Percentiles rank a stretch among this genome's conserved stretches.
Conservation (phyloP, 2,113 vertebrate genomes). For the Cairina moschata region DNA sequence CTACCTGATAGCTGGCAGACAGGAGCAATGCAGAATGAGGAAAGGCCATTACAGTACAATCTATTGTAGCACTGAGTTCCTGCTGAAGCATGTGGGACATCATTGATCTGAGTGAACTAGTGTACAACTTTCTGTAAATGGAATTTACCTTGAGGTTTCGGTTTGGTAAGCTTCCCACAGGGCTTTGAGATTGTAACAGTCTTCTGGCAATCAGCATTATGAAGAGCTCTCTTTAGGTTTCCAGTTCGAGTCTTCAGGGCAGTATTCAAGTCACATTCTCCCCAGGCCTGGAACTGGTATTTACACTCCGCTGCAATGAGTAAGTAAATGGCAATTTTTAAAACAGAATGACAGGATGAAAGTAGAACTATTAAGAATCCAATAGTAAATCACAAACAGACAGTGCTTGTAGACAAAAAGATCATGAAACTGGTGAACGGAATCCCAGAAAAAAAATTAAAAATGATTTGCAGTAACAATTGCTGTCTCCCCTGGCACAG, state of each 20-base stretch:
- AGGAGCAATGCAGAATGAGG: not conserved
- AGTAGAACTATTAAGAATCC: not conserved
- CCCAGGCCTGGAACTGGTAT: slow-evolving; percentile 96
- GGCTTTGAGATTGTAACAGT: slow-evolving; percentile 94
- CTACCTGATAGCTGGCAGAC: not conserved
- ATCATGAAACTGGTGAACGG: not conserved
- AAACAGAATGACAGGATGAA: not conserved
- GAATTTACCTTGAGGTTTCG: slow-evolving; percentile 90
- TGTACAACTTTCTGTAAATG: not conserved
- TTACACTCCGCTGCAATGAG: slow-evolving; percentile 89
- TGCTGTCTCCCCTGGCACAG: accelerated
- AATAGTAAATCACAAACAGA: not conserved
- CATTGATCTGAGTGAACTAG: not conserved
- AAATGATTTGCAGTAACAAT: not conserved
- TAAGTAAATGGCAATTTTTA: not conserved
- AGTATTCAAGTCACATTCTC: slow-evolving; percentile 91
- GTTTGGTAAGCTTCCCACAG: slow-evolving; percentile 92
- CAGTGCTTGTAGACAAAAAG: not conserved
- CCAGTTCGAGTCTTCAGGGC: slow-evolving; percentile 93
- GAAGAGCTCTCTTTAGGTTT: slow-evolving; percentile 90
- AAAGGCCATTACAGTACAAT: not conserved
- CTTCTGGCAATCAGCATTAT: slow-evolving; percentile 90
- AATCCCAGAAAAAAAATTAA: not conserved
- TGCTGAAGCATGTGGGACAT: not conserved
- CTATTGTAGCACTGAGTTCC: not conserved